A percentile compares a stretch with the other conserved stretches of the same genome.
Evolutionary conservation across 2,888 invertebrate species (phyloP).

Genomic region (Ptilodon capucinus): DNA sequence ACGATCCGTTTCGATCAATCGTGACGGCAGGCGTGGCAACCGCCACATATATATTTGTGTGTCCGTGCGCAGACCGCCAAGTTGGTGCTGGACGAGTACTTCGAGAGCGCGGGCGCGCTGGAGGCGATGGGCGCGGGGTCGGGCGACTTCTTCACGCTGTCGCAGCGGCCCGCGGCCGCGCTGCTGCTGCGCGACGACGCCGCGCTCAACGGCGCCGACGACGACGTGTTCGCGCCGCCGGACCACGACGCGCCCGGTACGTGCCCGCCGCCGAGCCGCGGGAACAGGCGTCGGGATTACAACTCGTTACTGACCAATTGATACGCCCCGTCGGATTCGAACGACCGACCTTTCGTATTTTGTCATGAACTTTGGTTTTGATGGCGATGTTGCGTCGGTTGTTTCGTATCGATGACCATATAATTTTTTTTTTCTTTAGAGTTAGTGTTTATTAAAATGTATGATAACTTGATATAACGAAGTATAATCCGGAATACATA

Average conservation of each 20-base stretch:
- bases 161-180: slow-evolving; percentile 77
- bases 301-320: not conserved
- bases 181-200: slow-evolving; percentile 71
- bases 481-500: not conserved
- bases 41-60: not conserved
- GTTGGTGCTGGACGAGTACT: slow-evolving; percentile 93
- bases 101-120: slow-evolving; percentile 80
- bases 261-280: not conserved
- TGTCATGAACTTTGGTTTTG: too few species aligned
- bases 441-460: not conserved
- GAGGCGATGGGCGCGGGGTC: slow-evolving; percentile 77
- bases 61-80: slow-evolving; percentile 87
- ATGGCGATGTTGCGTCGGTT: not conserved
- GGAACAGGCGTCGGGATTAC: not conserved
- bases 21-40: too few species aligned
- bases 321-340: not conserved
- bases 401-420: not conserved
- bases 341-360: too few species aligned
- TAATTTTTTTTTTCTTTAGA: not conserved
- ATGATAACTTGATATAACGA: not conserved
- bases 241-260: slow-evolving; percentile 13
- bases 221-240: slow-evolving; percentile 66
- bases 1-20: too few species aligned
- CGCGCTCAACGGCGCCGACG: slow-evolving; percentile 70
- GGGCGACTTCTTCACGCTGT: slow-evolving; percentile 80